Base-by-base conservation (phyloP, 2,797 vertebrate genomes). In the Pangasius sanitwongsei region DNA sequence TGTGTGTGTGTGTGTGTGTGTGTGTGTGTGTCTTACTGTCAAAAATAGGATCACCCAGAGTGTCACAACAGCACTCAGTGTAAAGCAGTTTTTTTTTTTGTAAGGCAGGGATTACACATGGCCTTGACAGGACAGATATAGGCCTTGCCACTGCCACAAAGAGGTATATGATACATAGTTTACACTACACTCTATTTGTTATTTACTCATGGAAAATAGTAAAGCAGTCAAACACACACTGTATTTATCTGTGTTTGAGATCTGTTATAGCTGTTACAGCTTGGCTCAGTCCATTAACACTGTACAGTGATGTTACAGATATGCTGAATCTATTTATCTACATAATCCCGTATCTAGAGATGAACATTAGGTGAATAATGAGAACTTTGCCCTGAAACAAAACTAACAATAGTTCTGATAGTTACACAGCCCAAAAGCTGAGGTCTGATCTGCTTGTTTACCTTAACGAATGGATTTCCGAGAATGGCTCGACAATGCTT, bases 41-140 rank as follows among this genome's bases (percentile, higher is more conserved):
- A 89, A 91, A 93, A 91, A 92, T 91, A 93, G 91, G 92, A 91
- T 91, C 50, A 86, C 90, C 72, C 69, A 61, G 78, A 61, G 89
- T 90, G 87, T 92, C 75, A 89, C 72, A 69, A 69, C 85, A 87
- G 80, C 85, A 88, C 83, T 88, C 55, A 83, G 86, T 77, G 87
- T 84, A 75, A 87, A 88, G 75, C 72, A 65, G 87, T 84, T 88
- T 87, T 89, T 85, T 74, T 86, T 89, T 89, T 89, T 87, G 80
- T 74, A 83, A 90, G 77, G 65, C 59, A 75, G 72, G 89, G 87
- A 92, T 93, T 92, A 92, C 89, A 87, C 75, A 83, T 87, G 90
- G 89, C 89, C 86, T 88, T 87, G 77, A 75, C 63, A 89, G 55
- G 72, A 59, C 63, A 84, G 57, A 89, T 85, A 77, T 41, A 87